Conservation (phyloP, 92 coral and sea anemone genomes). For the Phymanthus crucifer region DNA sequence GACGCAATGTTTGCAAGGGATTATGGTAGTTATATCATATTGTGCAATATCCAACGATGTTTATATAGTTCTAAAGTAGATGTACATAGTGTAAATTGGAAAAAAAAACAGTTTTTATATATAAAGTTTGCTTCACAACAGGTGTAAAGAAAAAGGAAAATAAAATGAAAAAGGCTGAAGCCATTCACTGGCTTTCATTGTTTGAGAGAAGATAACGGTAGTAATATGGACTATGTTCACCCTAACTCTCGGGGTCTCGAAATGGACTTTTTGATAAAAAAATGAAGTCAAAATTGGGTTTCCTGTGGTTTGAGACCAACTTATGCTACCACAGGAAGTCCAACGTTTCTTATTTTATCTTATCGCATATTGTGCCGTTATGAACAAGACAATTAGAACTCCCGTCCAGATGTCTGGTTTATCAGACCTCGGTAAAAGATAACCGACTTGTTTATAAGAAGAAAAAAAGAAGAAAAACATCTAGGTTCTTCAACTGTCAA, state of each 20-base stretch:
- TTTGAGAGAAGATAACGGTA: too few relatives aligned
- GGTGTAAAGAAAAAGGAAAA: conserved; percentile 3
- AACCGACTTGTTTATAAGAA: background rate
- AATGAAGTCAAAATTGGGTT: too few relatives aligned
- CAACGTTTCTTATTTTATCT: background rate
- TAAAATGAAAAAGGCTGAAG: background rate
- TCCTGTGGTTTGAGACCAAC: background rate
- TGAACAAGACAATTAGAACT: background rate
- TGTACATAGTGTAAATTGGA: conserved; percentile 36
- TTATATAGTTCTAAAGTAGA: background rate
- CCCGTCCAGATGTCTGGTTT: background rate
- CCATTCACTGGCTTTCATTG: background rate
- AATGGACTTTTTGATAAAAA: too few relatives aligned
- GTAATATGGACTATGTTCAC: too few relatives aligned
- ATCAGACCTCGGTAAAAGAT: background rate
- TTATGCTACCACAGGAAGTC: background rate
- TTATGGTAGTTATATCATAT: background rate
- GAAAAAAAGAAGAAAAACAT: background rate
- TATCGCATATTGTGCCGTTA: background rate
- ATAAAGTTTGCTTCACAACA: conserved; percentile 10
- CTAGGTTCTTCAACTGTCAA: background rate
- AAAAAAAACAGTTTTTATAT: conserved; percentile 19
- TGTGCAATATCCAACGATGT: background rate
- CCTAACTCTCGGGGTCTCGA: too few relatives aligned
- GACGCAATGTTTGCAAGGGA: too few relatives aligned